Base-by-base conservation (phyloP, 2,888 invertebrate species). In the Chelonus formosanus region DNA sequence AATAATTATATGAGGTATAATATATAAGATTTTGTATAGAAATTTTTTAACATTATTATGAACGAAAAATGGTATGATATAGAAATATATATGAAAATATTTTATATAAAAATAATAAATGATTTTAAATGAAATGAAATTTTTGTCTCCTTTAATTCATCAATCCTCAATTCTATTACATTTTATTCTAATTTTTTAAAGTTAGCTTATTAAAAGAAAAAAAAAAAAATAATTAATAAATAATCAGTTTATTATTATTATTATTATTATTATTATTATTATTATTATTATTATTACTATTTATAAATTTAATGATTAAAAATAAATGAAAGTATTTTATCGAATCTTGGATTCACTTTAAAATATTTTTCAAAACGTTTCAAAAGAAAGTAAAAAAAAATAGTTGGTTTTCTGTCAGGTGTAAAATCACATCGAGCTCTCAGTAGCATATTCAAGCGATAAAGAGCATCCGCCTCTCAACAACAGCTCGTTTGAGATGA, bases 61-160 rank as follows among this genome's bases (percentile, higher is more conserved):
- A 67, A 78, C 70, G 77, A 74, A 77, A 70, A 70, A 71, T 64
- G 70, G 67, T 68, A 72, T 69, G 70, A 69, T 70, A 71, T 68
- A 54, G 10, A 70, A 70, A 73, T 68, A 72, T 70, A 74, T 78
- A 79, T 74, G 78, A 68, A 80, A 74, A 79, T 80, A 80, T 80
- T 81, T 80, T 81, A 80, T 79, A 79, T 73, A 73, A 78, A 78
- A 80, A 80, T 78, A 78, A 80, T 53, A 45, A 61, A 53, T 53
- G 34, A 61, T 53, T 61, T 52, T 54, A 44, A 53, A 61, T 34
- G 31, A 32, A 61, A n/a, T 3, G 4, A 45, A 45, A 3, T 45
- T 5, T 45, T 45, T 4, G 5, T 45, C n/a, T 45, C 45, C n/a
- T 45, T 7, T 7, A 5, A 45, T 45, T 45, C n/a, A n/a, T 45